A percentile compares a stretch with the other conserved stretches of the same genome.
These are phyloP conservation scores for Meriones psammophilus DNA, from an alignment of 2,797 vertebrate species.

Conservation along the genomic window DNA sequence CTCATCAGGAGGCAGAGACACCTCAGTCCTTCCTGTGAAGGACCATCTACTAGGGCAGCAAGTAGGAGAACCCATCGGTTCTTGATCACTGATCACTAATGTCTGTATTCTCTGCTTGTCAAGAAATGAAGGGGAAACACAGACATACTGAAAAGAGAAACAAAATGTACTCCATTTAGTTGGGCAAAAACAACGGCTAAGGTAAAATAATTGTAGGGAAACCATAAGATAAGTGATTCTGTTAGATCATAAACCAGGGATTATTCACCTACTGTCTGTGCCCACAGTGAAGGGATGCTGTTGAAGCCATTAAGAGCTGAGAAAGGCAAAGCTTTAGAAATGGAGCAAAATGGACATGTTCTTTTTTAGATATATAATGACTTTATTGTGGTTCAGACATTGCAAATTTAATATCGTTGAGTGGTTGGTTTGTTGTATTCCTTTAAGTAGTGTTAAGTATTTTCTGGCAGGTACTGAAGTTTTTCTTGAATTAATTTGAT, in stretches of 20 bases:
- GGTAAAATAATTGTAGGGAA: constrained; percentile 19
- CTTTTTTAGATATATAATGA: neutral
- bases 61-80: neutral
- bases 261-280: neutral
- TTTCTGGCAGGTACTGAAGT: neutral
- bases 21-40: neutral
- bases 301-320: neutral
- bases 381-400: neutral
- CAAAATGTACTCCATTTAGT: neutral
- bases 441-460: neutral
- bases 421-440: neutral
- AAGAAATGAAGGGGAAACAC: constrained; percentile 42
- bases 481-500: neutral
- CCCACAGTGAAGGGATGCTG: neutral
- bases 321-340: neutral
- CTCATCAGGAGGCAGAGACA: neutral
- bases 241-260: neutral
- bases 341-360: neutral
- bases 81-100: neutral
- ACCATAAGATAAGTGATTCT: constrained; percentile 33
- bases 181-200: constrained; percentile 22
- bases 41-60: neutral
- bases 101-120: neutral
- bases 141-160: constrained; percentile 9
- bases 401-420: neutral